Percentiles rank a stretch among this genome's conserved stretches.
Conservation (phyloP, 2,888 invertebrate species). For the Byasa hedistus region DNA sequence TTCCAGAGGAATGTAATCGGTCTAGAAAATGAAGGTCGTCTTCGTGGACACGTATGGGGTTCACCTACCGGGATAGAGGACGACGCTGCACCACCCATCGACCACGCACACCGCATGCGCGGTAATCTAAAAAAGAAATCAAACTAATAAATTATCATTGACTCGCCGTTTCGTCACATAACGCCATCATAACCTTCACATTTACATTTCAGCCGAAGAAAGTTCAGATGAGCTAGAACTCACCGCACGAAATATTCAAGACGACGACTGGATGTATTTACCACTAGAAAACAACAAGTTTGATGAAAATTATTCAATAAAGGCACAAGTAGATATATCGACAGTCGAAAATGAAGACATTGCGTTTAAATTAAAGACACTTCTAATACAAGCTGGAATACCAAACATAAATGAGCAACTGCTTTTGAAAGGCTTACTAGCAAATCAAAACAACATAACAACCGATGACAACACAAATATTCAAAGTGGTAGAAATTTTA, state of each 20-base stretch:
- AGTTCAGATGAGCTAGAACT: slow-evolving; percentile 75
- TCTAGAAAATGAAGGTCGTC: slow-evolving; percentile 56
- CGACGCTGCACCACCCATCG: slow-evolving; percentile 63
- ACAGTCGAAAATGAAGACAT: slow-evolving; percentile 44
- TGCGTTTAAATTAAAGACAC: slow-evolving; percentile 55
- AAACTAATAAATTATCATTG: slow-evolving; percentile 54
- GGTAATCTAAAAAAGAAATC: slow-evolving; percentile 62
- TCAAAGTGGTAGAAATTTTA: slow-evolving; percentile 22
- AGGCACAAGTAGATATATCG: neutral
- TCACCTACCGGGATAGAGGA: slow-evolving; percentile 70
- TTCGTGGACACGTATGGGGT: slow-evolving; percentile 73
- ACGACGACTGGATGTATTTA: slow-evolving; percentile 73
- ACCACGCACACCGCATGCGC: slow-evolving; percentile 59
- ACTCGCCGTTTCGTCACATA: slow-evolving; percentile 53
- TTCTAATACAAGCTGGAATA: slow-evolving; percentile 59
- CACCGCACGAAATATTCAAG: slow-evolving; percentile 53
- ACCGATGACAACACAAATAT: slow-evolving; percentile 30
- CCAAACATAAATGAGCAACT: slow-evolving; percentile 58
- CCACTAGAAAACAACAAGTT: slow-evolving; percentile 47
- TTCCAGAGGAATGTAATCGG: slow-evolving; percentile 50
- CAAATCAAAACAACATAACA: slow-evolving; percentile 40
- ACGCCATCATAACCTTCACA: slow-evolving; percentile 65
- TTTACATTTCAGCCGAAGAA: slow-evolving; percentile 76
- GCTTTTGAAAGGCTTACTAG: slow-evolving; percentile 55
- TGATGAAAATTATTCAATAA: slow-evolving; percentile 32